Conservation (phyloP, 2,113 vertebrate genomes). For the Sturnus vulgaris region DNA sequence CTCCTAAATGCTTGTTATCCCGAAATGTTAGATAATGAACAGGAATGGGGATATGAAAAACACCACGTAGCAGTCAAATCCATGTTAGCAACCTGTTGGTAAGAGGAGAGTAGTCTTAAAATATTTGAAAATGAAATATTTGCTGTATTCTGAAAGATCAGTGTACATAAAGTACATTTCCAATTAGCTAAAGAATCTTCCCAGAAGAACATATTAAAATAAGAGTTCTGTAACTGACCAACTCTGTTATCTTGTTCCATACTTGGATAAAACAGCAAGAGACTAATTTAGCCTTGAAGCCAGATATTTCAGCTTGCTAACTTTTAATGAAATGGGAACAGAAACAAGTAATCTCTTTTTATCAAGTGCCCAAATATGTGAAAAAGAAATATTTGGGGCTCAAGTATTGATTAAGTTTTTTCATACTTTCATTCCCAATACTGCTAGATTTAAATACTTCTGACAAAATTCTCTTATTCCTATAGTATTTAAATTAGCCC, state of each 20-base stretch:
- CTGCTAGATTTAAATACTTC: neutral
- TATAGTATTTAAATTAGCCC: neutral
- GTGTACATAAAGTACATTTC: neutral
- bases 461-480: neutral
- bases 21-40: neutral
- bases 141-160: slow-evolving; percentile 10
- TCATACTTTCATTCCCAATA: neutral
- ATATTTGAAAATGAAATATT: neutral
- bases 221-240: slow-evolving; percentile 29
- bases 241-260: slow-evolving; percentile 7
- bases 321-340: slow-evolving; percentile 32
- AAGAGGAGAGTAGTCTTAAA: neutral
- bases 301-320: neutral
- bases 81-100: neutral
- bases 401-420: slow-evolving; percentile 14
- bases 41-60: neutral
- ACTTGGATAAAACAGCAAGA: slow-evolving; percentile 39
- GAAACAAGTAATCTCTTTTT: slow-evolving; percentile 36
- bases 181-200: slow-evolving; percentile 29
- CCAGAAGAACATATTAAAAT: slow-evolving; percentile 27
- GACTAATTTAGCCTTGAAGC: slow-evolving; percentile 37
- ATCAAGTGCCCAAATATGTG: neutral
- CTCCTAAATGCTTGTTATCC: neutral
- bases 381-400: neutral
- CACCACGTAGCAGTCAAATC: neutral